phyloP scores from a whole-genome alignment of 2,888 invertebrate genomes.

The Biston stratarius region DNA sequence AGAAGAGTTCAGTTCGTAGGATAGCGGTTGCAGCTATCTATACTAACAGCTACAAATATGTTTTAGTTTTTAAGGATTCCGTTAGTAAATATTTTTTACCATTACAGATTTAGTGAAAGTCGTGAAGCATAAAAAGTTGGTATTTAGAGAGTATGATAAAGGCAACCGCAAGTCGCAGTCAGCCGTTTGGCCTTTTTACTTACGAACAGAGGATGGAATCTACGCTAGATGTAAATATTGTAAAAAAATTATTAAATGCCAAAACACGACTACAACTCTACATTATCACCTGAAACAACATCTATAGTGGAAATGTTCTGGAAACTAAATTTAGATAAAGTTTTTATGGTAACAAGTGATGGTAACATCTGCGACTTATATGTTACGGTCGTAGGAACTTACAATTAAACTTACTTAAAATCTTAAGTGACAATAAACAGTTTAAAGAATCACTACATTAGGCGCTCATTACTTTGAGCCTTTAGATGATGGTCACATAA shows the following conservation, averaged over 20 bases:
- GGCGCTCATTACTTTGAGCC: no score
- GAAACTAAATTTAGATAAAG: no score
- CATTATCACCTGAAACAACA: conserved; percentile 19
- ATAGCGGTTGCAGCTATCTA: no score
- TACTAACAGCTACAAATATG: neutral
- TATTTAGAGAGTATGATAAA: conserved; percentile 14
- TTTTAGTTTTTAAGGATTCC: neutral
- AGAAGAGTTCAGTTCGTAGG: no score
- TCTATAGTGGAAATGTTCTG: neutral
- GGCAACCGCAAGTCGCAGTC: conserved; percentile 11
- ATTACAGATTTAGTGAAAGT: conserved; percentile 9
- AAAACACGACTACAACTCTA: conserved; percentile 14
- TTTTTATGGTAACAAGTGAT: no score
- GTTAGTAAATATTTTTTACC: neutral
- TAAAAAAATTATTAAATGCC: conserved; percentile 19
- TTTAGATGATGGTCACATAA: no score
- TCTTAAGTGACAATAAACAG: no score
- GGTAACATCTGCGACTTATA: no score
- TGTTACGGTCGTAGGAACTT: no score
- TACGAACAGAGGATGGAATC: conserved; percentile 13
- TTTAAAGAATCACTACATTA: no score
- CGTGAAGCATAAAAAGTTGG: conserved; percentile 10
- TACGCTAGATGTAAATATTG: conserved; percentile 17
- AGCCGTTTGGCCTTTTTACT: conserved; percentile 17
- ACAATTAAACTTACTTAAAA: no score